phyloP scores from a whole-genome alignment of 2,113 vertebrate species.

The Gavia stellata region DNA sequence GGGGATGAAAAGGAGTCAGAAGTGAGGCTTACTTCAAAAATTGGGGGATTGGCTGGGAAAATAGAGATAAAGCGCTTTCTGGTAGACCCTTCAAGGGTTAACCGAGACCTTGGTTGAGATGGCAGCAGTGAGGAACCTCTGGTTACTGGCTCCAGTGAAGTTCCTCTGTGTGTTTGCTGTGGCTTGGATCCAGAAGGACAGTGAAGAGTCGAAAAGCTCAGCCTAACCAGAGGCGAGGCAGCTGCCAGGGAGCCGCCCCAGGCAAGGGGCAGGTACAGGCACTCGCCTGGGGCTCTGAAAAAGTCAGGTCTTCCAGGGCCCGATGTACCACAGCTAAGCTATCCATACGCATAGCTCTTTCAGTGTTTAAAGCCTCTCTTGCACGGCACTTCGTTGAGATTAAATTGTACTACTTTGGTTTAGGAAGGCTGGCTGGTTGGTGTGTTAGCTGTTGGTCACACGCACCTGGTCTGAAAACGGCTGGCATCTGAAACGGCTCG shows the following conservation, averaged over 20 bases:
- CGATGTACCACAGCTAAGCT: background rate
- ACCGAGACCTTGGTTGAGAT: background rate
- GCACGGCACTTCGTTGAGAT: background rate
- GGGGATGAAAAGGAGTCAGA: background rate
- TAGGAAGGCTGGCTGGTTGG: conserved; percentile 3
- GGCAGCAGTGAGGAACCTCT: background rate
- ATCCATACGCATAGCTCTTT: background rate
- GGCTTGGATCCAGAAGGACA: background rate
- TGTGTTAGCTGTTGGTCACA: background rate
- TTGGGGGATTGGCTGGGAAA: background rate
- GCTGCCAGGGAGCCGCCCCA: background rate
- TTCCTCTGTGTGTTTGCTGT: background rate
- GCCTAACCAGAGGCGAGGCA: background rate
- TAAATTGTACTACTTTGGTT: conserved; percentile 13
- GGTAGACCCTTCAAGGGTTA: background rate
- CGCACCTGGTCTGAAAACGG: background rate
- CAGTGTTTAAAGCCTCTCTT: background rate
- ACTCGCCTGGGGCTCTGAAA: background rate
- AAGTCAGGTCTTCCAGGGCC: background rate
- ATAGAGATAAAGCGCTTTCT: background rate
- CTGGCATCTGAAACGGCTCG: background rate
- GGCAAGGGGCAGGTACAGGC: background rate
- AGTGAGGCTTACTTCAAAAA: background rate
- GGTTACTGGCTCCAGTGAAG: background rate
- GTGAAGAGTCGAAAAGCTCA: background rate